Evolutionary conservation across 2,888 invertebrate genomes (phyloP).

Genomic region (Ormyrus thymus): DNA sequence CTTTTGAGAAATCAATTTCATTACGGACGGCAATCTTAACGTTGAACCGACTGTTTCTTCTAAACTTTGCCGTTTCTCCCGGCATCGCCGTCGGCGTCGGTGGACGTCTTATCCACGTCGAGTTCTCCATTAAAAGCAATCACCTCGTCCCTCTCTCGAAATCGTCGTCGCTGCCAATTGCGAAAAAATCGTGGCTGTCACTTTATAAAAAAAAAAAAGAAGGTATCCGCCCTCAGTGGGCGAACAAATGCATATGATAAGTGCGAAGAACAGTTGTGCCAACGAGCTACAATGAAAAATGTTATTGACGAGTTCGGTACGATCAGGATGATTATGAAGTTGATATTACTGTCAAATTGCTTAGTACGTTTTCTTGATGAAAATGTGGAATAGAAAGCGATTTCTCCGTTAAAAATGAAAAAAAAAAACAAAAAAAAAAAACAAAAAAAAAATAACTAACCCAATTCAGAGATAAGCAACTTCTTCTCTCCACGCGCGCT

Average conservation of each 20-base stretch:
- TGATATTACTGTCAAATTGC: slow-evolving; percentile 56
- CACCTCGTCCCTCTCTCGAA: background rate
- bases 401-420: slow-evolving; percentile 26
- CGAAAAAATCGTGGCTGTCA: too few species aligned
- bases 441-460: too few species aligned
- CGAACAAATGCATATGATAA: background rate
- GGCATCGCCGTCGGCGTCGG: background rate
- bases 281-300: slow-evolving; percentile 55
- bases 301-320: slow-evolving; percentile 45
- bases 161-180: slow-evolving; percentile 25
- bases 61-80: too few species aligned
- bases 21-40: too few species aligned
- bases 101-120: background rate
- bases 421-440: background rate
- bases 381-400: slow-evolving; percentile 26
- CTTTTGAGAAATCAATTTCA: too few species aligned
- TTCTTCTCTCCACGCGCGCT: too few species aligned
- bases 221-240: background rate
- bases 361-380: too few species aligned
- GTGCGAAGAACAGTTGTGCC: slow-evolving; percentile 42
- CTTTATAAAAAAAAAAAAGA: too few species aligned
- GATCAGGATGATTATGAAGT: background rate
- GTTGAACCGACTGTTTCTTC: too few species aligned
- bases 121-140: background rate
- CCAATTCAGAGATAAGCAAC: too few species aligned